phyloP scores from a whole-genome alignment of 2,888 invertebrate species.

The Pollenia griseotomentosa region DNA sequence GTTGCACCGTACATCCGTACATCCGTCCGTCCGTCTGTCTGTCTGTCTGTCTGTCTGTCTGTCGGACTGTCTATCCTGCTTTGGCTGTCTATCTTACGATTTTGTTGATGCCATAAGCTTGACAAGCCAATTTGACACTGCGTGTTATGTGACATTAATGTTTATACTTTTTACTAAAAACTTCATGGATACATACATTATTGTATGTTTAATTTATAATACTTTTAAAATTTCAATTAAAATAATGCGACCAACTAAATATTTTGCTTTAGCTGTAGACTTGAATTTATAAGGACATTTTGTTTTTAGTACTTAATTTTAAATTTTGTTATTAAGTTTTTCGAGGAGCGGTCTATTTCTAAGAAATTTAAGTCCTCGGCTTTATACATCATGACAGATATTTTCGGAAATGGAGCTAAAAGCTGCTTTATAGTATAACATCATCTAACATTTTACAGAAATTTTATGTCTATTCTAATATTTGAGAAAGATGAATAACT shows the following conservation, averaged over 20 bases:
- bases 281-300: background rate
- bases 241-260: constrained; percentile 46
- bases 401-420: too few relatives aligned
- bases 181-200: constrained; percentile 32
- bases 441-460: too few relatives aligned
- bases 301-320: background rate
- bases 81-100: constrained; percentile 64
- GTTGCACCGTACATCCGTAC: constrained; percentile 16
- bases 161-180: constrained; percentile 53
- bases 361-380: too few relatives aligned
- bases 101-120: constrained; percentile 72
- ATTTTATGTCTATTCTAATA: too few relatives aligned
- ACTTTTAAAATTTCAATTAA: background rate
- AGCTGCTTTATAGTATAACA: too few relatives aligned
- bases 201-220: constrained; percentile 27
- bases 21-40: background rate
- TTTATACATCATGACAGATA: too few relatives aligned
- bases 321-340: too few relatives aligned
- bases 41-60: constrained; percentile 44
- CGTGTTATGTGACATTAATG: constrained; percentile 73
- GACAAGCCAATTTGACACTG: constrained; percentile 73
- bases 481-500: too few relatives aligned
- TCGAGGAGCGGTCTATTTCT: too few relatives aligned
- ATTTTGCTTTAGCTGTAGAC: background rate
- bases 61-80: constrained; percentile 35